These are phyloP conservation scores for Caenorhabditis angaria DNA, from an alignment of 2,888 invertebrate species.

Conservation along the genomic window DNA sequence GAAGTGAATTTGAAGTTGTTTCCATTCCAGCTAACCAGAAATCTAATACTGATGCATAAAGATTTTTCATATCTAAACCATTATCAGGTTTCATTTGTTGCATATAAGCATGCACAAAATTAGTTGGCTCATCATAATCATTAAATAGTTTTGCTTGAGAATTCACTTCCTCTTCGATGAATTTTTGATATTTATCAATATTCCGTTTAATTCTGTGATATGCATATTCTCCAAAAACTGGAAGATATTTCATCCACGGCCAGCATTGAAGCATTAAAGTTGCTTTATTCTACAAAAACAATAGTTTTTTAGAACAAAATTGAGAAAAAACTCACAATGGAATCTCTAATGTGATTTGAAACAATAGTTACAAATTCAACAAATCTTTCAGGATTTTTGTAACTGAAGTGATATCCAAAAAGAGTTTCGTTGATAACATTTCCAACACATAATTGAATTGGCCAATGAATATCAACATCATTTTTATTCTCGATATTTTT, in stretches of 20 bases:
- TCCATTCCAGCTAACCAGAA: constrained; percentile 63
- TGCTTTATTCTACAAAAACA: not conserved
- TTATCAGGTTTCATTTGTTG: constrained; percentile 16
- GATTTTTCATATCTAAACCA: constrained; percentile 15
- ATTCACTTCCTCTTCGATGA: constrained; percentile 29
- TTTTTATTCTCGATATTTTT: constrained; percentile 9
- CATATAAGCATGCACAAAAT: constrained; percentile 50
- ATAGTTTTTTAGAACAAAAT: no score
- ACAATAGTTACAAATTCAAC: constrained; percentile 33
- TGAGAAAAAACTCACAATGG: no score
- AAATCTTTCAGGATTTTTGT: constrained; percentile 41
- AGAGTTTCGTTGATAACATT: constrained; percentile 57
- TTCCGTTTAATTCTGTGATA: constrained; percentile 22
- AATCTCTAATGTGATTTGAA: constrained; percentile 10
- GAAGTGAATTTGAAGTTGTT: constrained; percentile 52
- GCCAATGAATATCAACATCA: constrained; percentile 43
- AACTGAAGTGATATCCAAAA: constrained; percentile 46
- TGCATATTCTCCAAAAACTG: constrained; percentile 36
- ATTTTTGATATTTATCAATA: constrained; percentile 14
- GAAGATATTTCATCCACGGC: constrained; percentile 39
- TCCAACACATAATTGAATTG: constrained; percentile 53
- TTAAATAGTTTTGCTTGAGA: constrained; percentile 27
- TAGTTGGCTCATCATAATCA: constrained; percentile 34
- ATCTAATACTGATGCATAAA: constrained; percentile 36
- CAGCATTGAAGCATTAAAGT: constrained; percentile 11